Percentiles rank a stretch among this genome's conserved stretches.
phyloP scores from a whole-genome alignment of 1,140 invertebrate genomes.

The Branchinecta lindahli region DNA sequence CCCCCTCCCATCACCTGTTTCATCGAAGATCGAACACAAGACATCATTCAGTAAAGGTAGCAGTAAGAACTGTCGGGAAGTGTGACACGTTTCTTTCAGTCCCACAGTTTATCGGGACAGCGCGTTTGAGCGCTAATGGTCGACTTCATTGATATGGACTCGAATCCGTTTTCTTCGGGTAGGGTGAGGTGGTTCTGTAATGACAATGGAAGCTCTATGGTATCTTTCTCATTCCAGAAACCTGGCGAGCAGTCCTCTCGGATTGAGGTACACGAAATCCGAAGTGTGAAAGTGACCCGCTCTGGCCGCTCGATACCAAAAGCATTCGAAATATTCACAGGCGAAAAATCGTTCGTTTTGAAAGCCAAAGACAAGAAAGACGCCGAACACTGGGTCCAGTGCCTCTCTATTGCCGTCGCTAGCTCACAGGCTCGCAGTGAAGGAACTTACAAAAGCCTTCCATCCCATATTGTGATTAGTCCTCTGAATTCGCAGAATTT shows the following conservation, averaged over 20 bases:
- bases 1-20: no score
- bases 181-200: no score
- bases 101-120: no score
- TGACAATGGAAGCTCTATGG: not conserved
- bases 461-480: not conserved
- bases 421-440: slow-evolving; percentile 53
- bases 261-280: slow-evolving; percentile 76
- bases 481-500: not conserved
- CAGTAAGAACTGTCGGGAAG: no score
- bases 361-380: slow-evolving; percentile 89
- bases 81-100: no score
- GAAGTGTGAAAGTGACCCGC: slow-evolving; percentile 72
- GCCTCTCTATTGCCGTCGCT: slow-evolving; percentile 68
- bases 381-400: slow-evolving; percentile 86
- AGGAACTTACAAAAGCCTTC: slow-evolving; percentile 1
- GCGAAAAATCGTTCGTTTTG: slow-evolving; percentile 72
- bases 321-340: slow-evolving; percentile 90
- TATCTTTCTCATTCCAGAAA: slow-evolving; percentile 33
- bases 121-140: no score
- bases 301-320: slow-evolving; percentile 75
- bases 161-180: no score
- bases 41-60: no score
- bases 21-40: no score
- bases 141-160: no score
- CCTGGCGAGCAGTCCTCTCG: slow-evolving; percentile 34